Evolutionary conservation across 2,888 invertebrate species (phyloP).

Genomic region (Rhorus exstirpatorius): DNA sequence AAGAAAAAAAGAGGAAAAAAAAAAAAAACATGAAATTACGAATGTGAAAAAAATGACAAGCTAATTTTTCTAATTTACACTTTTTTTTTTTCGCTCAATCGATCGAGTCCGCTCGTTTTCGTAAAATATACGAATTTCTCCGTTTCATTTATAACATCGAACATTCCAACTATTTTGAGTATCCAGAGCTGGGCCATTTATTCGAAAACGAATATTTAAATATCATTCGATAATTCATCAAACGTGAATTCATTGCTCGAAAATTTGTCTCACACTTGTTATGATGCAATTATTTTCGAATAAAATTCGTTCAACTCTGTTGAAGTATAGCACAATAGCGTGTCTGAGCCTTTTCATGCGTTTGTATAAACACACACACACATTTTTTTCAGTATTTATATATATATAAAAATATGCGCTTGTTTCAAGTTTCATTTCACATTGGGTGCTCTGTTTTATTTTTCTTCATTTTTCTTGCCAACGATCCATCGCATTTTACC

Average conservation of each 20-base stretch:
- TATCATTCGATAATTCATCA: not conserved
- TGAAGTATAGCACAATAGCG: too few species aligned
- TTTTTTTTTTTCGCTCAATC: not conserved
- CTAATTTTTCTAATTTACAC: not conserved
- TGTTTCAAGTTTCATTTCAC: constrained; percentile 5
- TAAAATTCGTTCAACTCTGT: not conserved
- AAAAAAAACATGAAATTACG: not conserved
- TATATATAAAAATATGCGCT: constrained; percentile 7
- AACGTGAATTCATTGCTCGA: too few species aligned
- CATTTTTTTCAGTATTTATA: too few species aligned
- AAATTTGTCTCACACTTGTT: too few species aligned
- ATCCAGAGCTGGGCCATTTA: constrained; percentile 17
- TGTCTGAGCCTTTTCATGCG: constrained; percentile 25
- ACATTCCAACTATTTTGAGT: constrained; percentile 58
- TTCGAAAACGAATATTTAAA: constrained; percentile 24
- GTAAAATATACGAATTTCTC: not conserved
- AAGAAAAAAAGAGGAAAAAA: not conserved
- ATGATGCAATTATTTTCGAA: not conserved
- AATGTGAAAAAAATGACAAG: not conserved
- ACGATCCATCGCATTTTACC: constrained; percentile 60
- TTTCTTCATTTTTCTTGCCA: constrained; percentile 24
- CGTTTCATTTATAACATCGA: constrained; percentile 38
- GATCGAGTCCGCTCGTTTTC: constrained; percentile 47
- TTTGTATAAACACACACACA: not conserved
- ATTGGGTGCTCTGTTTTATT: constrained; percentile 8